phyloP scores from a whole-genome alignment of 2,888 invertebrate species.

The Halictus quadricinctus region DNA sequence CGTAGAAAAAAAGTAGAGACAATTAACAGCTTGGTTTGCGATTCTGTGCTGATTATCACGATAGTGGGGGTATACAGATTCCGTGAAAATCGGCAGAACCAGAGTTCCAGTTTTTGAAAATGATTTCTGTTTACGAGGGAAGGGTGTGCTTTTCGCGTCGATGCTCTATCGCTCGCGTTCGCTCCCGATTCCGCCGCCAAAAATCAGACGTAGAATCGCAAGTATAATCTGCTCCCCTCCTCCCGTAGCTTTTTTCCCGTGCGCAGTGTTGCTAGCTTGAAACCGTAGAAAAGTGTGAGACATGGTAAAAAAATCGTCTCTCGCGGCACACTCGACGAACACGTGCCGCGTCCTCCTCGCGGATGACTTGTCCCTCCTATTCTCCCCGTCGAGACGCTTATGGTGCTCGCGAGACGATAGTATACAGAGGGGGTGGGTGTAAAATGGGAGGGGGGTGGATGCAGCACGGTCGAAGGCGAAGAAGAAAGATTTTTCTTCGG shows the following conservation, averaged over 20 bases:
- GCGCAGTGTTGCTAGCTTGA: constrained; percentile 25
- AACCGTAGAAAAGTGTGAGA: constrained; percentile 69
- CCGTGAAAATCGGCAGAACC: too few species aligned
- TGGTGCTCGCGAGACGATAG: constrained; percentile 18
- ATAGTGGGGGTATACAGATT: too few species aligned
- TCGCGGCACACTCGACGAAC: constrained; percentile 56
- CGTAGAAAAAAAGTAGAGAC: neutral
- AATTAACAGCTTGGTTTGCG: neutral
- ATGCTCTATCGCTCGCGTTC: neutral
- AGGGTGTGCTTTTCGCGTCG: neutral
- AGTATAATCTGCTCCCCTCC: neutral
- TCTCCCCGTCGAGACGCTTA: neutral
- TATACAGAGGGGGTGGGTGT: constrained; percentile 23
- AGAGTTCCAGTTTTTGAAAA: neutral
- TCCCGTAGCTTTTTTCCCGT: constrained; percentile 1
- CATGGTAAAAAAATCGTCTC: constrained; percentile 64
- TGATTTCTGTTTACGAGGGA: neutral
- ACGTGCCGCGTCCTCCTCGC: constrained; percentile 34
- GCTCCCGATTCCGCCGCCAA: too few species aligned
- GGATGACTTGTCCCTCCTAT: constrained; percentile 2
- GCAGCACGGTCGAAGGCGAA: constrained; percentile 37
- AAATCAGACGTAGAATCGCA: neutral
- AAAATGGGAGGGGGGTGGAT: constrained; percentile 21
- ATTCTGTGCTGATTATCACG: too few species aligned
- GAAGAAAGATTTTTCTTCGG: neutral